Base-by-base conservation (phyloP, 2,888 invertebrate genomes). In the Alcis repandata region DNA sequence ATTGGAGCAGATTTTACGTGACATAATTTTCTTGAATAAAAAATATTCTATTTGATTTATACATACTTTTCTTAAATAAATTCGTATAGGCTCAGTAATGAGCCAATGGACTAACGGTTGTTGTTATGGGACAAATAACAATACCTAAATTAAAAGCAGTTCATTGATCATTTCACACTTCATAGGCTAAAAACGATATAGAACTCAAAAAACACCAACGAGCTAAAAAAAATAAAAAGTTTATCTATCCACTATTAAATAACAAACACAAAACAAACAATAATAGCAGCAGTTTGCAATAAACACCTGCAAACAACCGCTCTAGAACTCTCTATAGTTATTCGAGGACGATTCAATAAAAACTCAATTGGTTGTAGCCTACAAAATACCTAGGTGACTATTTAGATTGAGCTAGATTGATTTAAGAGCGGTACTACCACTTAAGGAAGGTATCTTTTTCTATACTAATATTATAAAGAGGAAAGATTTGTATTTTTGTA, bases 281-380 rank as follows among this genome's bases (percentile, higher is more conserved):
- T 27, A 27, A 48, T 22, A 48, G n/a, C 40, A 19, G 40, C n/a
- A 36, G 13, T 19, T 61, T 38, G 19, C 54, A 32, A 19, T 41
- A 40, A 36, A 32, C 45, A 58, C 38, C 38, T 57, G 45, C 20
- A 41, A 17, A 11, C 22, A 19, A 20, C 32, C 36, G 17, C 36
- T 43, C 19, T 6, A 0, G 17, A 17, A 33, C 33, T 22, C n/a
- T 32, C 49, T 40, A 22, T 20, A 20, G 20, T 59, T 49, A 51
- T 57, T 58, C 53, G 53, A 63, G 63, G 63, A 33, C 63, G 20
- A 17, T 48, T 63, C 53, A 59, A 63, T 63, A 63, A 59, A 62
- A 49, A 22, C 11, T 20, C 49, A 62, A 62, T 57, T 62, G 62
- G n/a, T 13, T 51, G 27, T 51, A 15, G 41, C 53, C 46, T 45